phyloP scores from a whole-genome alignment of 1,140 invertebrate genomes.

The Dendrolimus punctatus region DNA sequence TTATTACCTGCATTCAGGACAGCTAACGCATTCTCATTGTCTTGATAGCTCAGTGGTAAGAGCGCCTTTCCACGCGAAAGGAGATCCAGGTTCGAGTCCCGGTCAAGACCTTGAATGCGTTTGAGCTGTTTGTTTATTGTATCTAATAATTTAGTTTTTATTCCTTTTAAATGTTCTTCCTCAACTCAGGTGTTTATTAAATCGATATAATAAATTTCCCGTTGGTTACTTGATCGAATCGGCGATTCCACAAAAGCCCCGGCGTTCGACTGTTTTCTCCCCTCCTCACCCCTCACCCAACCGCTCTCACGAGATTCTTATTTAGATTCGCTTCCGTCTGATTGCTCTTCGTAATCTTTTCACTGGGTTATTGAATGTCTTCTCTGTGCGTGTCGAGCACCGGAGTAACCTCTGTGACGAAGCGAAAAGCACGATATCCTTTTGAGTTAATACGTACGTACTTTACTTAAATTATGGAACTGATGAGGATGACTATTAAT shows the following conservation, averaged over 20 bases:
- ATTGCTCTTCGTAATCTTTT: constrained; percentile 71
- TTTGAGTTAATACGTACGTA: too few relatives aligned
- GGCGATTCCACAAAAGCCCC: constrained; percentile 51
- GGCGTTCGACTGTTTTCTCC: constrained; percentile 55
- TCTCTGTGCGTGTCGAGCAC: constrained; percentile 57
- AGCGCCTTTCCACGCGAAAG: constrained; percentile 55
- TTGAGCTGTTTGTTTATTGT: constrained; percentile 15
- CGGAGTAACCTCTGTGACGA: constrained; percentile 32
- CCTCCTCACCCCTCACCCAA: constrained; percentile 39
- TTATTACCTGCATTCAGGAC: constrained; percentile 7
- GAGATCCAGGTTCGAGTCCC: constrained; percentile 69
- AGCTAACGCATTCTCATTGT: constrained; percentile 53
- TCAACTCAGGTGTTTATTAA: constrained; percentile 37
- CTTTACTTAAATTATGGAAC: too few relatives aligned
- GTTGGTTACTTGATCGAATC: constrained; percentile 61
- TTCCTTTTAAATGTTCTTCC: constrained; percentile 26
- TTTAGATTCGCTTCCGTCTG: constrained; percentile 72
- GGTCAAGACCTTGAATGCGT: constrained; percentile 64
- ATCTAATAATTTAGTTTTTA: constrained; percentile 9
- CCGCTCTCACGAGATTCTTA: constrained; percentile 69
- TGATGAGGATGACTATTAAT: too few relatives aligned
- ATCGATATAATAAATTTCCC: constrained; percentile 47
- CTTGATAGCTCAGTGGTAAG: constrained; percentile 71
- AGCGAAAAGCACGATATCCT: constrained; percentile 44
- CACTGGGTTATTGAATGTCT: constrained; percentile 70